Conservation (phyloP, 2,797 vertebrate genomes). For the Oryzias dopingdopingensis region DNA sequence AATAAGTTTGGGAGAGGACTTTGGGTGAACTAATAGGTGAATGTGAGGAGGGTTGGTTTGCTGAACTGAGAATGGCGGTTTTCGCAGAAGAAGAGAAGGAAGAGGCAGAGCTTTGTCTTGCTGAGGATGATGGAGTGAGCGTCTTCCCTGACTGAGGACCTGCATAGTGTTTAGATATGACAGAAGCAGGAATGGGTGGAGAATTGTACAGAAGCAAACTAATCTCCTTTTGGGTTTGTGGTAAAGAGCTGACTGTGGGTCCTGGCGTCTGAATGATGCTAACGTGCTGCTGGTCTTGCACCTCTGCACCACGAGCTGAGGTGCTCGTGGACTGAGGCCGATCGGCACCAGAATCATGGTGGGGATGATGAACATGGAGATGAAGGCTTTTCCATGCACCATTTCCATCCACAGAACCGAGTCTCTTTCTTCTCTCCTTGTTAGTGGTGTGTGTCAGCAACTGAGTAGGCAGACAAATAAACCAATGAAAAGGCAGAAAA, state of each 20-base stretch:
- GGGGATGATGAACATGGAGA: slow-evolving; percentile 79
- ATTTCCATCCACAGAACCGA: slow-evolving; percentile 67
- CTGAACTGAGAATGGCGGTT: slow-evolving; percentile 37
- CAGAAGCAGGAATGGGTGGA: slow-evolving; percentile 33
- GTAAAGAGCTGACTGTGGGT: slow-evolving; percentile 81
- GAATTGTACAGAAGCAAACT: slow-evolving; percentile 78
- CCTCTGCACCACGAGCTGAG: slow-evolving; percentile 77
- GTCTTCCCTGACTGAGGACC: slow-evolving; percentile 38
- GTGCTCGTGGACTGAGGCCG: slow-evolving; percentile 77
- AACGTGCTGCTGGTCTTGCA: slow-evolving; percentile 86
- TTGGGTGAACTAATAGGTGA: slow-evolving; percentile 38
- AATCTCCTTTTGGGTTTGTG: slow-evolving; percentile 80
- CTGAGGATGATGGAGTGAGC: slow-evolving; percentile 21
- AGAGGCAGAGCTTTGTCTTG: slow-evolving; percentile 29
- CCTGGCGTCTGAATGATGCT: slow-evolving; percentile 92
- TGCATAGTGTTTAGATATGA: slow-evolving; percentile 41
- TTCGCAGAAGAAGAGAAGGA: slow-evolving; percentile 31
- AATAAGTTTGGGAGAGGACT: slow-evolving; percentile 20
- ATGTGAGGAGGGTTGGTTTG: slow-evolving; percentile 37
- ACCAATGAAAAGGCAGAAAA: slow-evolving; percentile 54
- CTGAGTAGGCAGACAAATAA: slow-evolving; percentile 71
- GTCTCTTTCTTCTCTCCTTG: slow-evolving; percentile 79
- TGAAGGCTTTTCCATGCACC: slow-evolving; percentile 77
- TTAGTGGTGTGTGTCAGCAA: slow-evolving; percentile 82
- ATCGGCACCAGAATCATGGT: slow-evolving; percentile 75